Base-by-base conservation (phyloP, 2,113 vertebrate genomes). In the Hypomesus transpacificus region DNA sequence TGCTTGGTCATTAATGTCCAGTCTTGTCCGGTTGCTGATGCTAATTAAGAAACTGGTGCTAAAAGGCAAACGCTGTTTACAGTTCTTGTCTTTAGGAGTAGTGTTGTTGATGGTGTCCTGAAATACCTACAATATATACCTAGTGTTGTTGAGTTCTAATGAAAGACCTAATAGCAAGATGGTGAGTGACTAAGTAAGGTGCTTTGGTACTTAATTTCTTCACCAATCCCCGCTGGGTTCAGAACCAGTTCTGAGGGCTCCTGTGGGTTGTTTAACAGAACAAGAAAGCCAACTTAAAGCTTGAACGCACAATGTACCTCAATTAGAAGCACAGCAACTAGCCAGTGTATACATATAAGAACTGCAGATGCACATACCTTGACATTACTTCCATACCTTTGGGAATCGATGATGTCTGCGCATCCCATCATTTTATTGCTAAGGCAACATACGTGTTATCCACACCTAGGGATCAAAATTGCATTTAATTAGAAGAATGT, bases 381-480 rank as follows among this genome's bases (percentile, higher is more conserved):
- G 67, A 53, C 4, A 28, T 53, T 46, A 7, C 9, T 46, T 20
- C n/a, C 53, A 18, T 84, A 87, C 83, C 79, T 87, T 68, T 64
- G 20, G 14, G 68, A 26, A 53, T 77, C 6, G 24, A 14, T 31
- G 71, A 46, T 69, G 72, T 22, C 68, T 65, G 26, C 21, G 50
- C 21, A 22, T 56, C 2, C 62, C 39, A 13, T 88, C 84, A 91
- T 67, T 91, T 90, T 52, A 91, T 81, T 69, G 90, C 85, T 84
- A 92, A 86, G 70, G 87, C 90, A 75, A 91, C 87, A 22, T 92
- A 92, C 17, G 89, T 92, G 86, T 92, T 92, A 84, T 92, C 91
- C 80, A 90, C 91, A 89, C 91, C 91, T 92, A 86, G 17, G 70
- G 68, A 82, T 64, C 50, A 65, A 83, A 78, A 9, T n/a, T 46